A percentile compares a stretch with the other conserved stretches of the same genome.
These are phyloP conservation scores for Caenorhabditis imperialis DNA, from an alignment of 2,888 invertebrate genomes.

Conservation along the genomic window DNA sequence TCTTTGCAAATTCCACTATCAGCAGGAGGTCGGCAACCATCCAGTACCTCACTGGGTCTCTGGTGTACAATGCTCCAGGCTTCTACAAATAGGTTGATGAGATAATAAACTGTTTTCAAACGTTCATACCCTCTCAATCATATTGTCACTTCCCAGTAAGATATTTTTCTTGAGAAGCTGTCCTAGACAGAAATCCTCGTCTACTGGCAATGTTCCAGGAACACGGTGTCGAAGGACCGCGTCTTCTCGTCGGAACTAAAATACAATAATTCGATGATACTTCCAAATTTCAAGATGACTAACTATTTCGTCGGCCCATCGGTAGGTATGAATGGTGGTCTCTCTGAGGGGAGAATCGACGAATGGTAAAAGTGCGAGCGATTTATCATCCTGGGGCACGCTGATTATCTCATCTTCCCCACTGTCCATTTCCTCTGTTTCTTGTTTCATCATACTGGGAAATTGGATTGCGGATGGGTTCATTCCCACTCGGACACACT, in stretches of 20 bases:
- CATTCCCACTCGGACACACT: slow-evolving; percentile 67
- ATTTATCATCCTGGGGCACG: slow-evolving; percentile 13
- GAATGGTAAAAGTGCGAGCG: slow-evolving; percentile 27
- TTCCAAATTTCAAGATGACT: background rate
- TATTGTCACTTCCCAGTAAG: slow-evolving; percentile 18
- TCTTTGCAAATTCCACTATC: slow-evolving; percentile 65
- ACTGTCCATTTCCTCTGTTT: slow-evolving; percentile 23
- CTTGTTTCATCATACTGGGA: slow-evolving; percentile 17
- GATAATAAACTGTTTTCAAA: background rate
- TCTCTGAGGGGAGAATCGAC: slow-evolving; percentile 18
- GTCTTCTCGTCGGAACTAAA: slow-evolving; percentile 51
- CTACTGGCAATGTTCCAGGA: slow-evolving; percentile 30
- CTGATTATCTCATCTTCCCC: slow-evolving; percentile 16
- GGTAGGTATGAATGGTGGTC: slow-evolving; percentile 34
- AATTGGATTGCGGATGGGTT: slow-evolving; percentile 59
- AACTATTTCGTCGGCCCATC: slow-evolving; percentile 52
- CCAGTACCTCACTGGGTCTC: slow-evolving; percentile 62
- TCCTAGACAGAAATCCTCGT: slow-evolving; percentile 36
- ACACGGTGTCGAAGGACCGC: slow-evolving; percentile 30
- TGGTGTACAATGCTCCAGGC: slow-evolving; percentile 33
- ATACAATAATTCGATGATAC: background rate
- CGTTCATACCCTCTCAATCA: slow-evolving; percentile 24
- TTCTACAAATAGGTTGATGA: slow-evolving; percentile 24
- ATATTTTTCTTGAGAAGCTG: slow-evolving; percentile 26
- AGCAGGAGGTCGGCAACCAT: slow-evolving; percentile 65